These are phyloP conservation scores for Pygmarrhopalites habei DNA, from an alignment of 1,140 invertebrate genomes.

Conservation along the genomic window DNA sequence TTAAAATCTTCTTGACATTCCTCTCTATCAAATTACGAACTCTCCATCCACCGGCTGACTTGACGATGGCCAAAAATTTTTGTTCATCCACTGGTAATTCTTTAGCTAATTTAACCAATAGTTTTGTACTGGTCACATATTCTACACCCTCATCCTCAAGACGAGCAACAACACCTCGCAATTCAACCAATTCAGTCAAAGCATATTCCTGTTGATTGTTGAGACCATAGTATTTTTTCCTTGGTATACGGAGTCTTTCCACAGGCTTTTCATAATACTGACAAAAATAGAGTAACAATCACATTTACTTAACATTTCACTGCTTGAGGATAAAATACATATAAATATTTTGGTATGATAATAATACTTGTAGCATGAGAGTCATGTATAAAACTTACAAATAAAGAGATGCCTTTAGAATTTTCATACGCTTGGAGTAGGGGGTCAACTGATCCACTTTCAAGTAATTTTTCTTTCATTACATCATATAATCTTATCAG, in stretches of 20 bases:
- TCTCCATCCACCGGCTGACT: background rate
- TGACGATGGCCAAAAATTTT: background rate
- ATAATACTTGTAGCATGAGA: too few species aligned
- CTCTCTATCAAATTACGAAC: background rate
- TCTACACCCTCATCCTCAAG: constrained; percentile 72
- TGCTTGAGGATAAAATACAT: too few species aligned
- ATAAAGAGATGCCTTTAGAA: constrained; percentile 61
- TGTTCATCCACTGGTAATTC: background rate
- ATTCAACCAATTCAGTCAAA: constrained; percentile 69
- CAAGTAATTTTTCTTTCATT: constrained; percentile 67
- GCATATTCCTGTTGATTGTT: constrained; percentile 78
- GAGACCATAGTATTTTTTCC: constrained; percentile 72
- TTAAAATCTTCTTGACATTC: background rate
- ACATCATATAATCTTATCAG: constrained; percentile 83
- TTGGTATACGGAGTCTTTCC: constrained; percentile 52
- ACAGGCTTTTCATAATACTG: constrained; percentile 71
- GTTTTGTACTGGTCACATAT: background rate
- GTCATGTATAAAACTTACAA: too few species aligned
- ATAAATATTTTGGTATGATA: too few species aligned
- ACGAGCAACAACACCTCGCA: constrained; percentile 79
- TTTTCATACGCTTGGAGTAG: constrained; percentile 60
- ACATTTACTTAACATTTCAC: too few species aligned
- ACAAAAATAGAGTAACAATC: too few species aligned
- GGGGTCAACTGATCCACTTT: constrained; percentile 60
- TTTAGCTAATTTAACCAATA: background rate